A percentile compares a stretch with the other conserved stretches of the same genome.
Evolutionary conservation across 1,140 invertebrate genomes (phyloP).

Genomic region (Rhagoletis pomonella): DNA sequence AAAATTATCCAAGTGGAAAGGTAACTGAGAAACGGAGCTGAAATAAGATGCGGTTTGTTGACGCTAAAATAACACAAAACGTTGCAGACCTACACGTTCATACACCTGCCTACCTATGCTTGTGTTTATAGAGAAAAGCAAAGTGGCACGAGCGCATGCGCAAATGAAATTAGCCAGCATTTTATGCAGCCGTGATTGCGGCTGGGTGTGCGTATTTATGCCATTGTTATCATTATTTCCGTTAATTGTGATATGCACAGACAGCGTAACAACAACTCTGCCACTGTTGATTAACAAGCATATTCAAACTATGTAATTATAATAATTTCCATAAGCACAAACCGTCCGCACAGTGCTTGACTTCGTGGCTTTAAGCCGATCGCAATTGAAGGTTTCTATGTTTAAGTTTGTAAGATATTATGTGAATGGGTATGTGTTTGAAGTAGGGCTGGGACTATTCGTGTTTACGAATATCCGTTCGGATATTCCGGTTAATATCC

Average conservation of each 20-base stretch:
- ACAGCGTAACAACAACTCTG: background rate
- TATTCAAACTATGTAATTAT: constrained; percentile 40
- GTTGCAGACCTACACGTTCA: background rate
- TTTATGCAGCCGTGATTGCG: background rate
- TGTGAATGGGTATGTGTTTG: background rate
- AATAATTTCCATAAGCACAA: constrained; percentile 36
- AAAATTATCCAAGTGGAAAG: constrained; percentile 44
- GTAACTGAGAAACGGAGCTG: constrained; percentile 23
- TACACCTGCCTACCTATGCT: background rate
- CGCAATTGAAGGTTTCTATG: too few relatives aligned
- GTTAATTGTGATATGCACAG: constrained; percentile 22
- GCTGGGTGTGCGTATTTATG: constrained; percentile 6
- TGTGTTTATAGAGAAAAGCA: background rate
- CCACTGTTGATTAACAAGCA: background rate
- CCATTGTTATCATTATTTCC: constrained; percentile 31
- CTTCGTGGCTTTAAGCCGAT: background rate
- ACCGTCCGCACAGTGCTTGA: background rate
- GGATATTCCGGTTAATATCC: too few relatives aligned
- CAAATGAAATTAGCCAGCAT: constrained; percentile 10
- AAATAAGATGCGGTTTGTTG: constrained; percentile 28
- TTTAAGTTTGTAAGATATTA: too few relatives aligned
- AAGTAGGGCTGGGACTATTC: background rate
- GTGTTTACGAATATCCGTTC: background rate
- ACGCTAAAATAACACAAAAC: constrained; percentile 38
- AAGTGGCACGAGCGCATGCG: constrained; percentile 26